Conservation (phyloP, 2,888 invertebrate species). For the Apotomis turbidana region DNA sequence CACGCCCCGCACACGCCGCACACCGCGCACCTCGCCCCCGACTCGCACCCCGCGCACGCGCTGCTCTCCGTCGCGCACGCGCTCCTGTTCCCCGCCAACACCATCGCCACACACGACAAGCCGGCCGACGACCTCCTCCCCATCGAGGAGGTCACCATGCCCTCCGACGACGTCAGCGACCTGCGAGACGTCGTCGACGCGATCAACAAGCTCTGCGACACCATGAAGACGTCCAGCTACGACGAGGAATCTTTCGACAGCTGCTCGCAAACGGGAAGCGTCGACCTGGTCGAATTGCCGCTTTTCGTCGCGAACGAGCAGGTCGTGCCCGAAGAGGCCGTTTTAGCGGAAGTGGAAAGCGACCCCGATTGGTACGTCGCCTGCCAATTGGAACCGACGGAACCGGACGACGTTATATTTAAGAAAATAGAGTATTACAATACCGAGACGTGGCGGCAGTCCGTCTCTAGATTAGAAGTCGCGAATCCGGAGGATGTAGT, state of each 20-base stretch:
- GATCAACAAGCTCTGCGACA: conserved; percentile 77
- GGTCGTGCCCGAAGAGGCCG: conserved; percentile 21
- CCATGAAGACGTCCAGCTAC: conserved; percentile 73
- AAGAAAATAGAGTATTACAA: conserved; percentile 40
- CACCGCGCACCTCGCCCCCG: conserved; percentile 54
- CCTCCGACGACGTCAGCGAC: conserved; percentile 71
- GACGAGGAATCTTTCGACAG: conserved; percentile 50
- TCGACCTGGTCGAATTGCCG: conserved; percentile 30
- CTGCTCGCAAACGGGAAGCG: conserved; percentile 33
- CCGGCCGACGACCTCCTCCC: conserved; percentile 52
- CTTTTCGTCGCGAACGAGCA: conserved; percentile 17
- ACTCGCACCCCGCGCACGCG: conserved; percentile 68
- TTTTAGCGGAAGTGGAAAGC: conserved; percentile 27
- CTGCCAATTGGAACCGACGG: conserved; percentile 26
- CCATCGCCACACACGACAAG: conserved; percentile 50
- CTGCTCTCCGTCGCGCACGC: conserved; percentile 69
- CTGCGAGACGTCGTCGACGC: conserved; percentile 78
- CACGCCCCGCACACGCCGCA: conserved; percentile 48
- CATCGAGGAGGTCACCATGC: conserved; percentile 62
- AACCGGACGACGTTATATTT: conserved; percentile 36
- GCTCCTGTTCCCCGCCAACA: conserved; percentile 66
- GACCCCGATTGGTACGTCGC: conserved; percentile 32
- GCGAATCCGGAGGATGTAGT: conserved; percentile 60
- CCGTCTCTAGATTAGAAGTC: conserved; percentile 49
- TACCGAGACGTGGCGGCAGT: conserved; percentile 37